A percentile compares a stretch with the other conserved stretches of the same genome.
These are phyloP conservation scores for Trissolcus basalis DNA, from an alignment of 1,140 invertebrate species.

Conservation along the genomic window DNA sequence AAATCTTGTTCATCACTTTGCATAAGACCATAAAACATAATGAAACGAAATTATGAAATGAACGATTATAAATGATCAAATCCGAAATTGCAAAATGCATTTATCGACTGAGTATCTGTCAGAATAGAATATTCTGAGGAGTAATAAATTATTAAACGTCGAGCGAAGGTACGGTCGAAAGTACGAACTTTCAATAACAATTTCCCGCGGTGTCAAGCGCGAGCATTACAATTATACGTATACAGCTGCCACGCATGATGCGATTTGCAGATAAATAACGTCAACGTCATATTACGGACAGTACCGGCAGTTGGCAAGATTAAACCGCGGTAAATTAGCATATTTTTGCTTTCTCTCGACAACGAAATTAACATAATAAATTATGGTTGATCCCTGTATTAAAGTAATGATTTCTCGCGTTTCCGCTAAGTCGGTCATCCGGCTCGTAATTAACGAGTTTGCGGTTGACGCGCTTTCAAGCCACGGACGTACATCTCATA, in stretches of 20 bases:
- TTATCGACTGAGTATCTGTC: too few species aligned
- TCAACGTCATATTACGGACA: slow-evolving; percentile 46
- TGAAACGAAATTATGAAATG: too few species aligned
- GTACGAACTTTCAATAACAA: too few species aligned
- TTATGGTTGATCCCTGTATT: slow-evolving; percentile 48
- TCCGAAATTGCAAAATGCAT: too few species aligned
- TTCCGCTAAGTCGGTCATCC: slow-evolving; percentile 47
- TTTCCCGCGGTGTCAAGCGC: too few species aligned
- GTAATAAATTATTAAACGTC: too few species aligned
- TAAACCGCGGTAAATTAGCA: slow-evolving; percentile 45
- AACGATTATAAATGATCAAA: too few species aligned
- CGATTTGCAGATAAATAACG: slow-evolving; percentile 50
- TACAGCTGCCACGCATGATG: slow-evolving; percentile 26
- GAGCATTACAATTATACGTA: slow-evolving; percentile 23
- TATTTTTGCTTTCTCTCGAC: slow-evolving; percentile 46
- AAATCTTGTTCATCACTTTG: too few species aligned
- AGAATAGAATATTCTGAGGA: too few species aligned
- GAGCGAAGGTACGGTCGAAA: too few species aligned
- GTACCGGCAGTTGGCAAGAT: slow-evolving; percentile 32
- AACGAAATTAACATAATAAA: slow-evolving; percentile 57
- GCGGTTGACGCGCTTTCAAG: slow-evolving; percentile 41
- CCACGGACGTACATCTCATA: too few species aligned
- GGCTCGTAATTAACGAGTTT: slow-evolving; percentile 53
- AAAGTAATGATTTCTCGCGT: slow-evolving; percentile 55
- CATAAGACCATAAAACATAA: too few species aligned